Evolutionary conservation across 2,113 vertebrate species (phyloP).

Genomic region (Pygoscelis adeliae): DNA sequence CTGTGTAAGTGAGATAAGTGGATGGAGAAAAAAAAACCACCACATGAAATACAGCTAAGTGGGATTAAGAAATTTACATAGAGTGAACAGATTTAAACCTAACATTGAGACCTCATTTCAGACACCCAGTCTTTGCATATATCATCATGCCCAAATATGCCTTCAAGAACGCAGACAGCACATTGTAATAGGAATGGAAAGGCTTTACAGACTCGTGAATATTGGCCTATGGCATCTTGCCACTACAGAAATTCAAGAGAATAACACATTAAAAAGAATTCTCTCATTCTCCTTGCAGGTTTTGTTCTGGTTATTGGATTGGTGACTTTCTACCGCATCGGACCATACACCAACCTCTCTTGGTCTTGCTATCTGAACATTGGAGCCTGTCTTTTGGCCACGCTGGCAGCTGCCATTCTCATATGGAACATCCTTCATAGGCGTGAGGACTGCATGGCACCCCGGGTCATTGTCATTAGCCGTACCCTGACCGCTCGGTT

Average conservation of each 20-base stretch:
- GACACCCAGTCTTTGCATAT: not conserved
- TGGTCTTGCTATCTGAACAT: constrained; percentile 98
- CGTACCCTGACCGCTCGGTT: constrained; percentile 85
- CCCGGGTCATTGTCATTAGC: constrained; percentile 91
- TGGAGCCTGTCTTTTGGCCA: constrained; percentile 91
- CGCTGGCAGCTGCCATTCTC: constrained; percentile 91
- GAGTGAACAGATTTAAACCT: not conserved
- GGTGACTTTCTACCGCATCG: constrained; percentile 95
- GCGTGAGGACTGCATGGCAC: constrained; percentile 91
- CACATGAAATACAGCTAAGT: not conserved
- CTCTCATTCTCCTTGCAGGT: constrained; percentile 74
- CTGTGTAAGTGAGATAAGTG: not conserved
- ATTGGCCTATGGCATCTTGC: not conserved
- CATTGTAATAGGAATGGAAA: not conserved
- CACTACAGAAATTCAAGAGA: not conserved
- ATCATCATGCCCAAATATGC: not conserved
- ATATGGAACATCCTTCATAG: constrained; percentile 98
- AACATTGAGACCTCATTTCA: not conserved
- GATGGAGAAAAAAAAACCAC: not conserved
- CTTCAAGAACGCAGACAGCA: not conserved
- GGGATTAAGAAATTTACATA: not conserved
- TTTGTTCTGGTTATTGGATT: constrained; percentile 95
- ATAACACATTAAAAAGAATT: not conserved
- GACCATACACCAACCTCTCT: constrained; percentile 90
- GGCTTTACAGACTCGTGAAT: not conserved